These are phyloP conservation scores for Antheraea pernyi DNA, from an alignment of 1,140 invertebrate species.

Conservation along the genomic window DNA sequence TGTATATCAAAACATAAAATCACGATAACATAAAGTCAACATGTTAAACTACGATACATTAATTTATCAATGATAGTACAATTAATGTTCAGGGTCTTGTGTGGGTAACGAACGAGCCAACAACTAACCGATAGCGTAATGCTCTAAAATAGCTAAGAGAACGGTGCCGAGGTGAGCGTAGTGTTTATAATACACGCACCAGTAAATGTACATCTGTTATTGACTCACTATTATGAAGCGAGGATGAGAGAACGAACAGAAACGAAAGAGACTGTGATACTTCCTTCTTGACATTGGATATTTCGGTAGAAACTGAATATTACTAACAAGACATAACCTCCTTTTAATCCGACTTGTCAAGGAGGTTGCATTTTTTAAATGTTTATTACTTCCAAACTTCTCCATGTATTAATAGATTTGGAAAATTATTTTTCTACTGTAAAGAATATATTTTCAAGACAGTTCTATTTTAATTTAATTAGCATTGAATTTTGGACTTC, in stretches of 20 bases:
- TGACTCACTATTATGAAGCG: background rate
- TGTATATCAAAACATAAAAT: background rate
- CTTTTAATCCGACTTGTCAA: too few species aligned
- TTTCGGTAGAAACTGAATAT: too few species aligned
- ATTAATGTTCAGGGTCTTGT: conserved; percentile 7
- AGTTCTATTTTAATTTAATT: too few species aligned
- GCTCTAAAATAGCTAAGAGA: background rate
- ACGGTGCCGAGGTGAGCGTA: conserved; percentile 4
- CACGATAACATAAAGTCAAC: background rate
- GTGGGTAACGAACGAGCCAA: conserved; percentile 3
- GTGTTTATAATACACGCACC: background rate
- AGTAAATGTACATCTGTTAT: background rate
- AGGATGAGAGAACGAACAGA: background rate
- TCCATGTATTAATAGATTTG: too few species aligned
- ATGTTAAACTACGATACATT: background rate
- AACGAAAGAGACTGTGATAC: background rate
- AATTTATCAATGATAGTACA: conserved; percentile 2
- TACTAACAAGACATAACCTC: too few species aligned
- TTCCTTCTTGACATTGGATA: background rate
- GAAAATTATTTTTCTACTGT: too few species aligned
- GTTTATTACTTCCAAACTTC: too few species aligned
- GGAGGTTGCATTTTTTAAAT: too few species aligned
- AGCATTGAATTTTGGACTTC: too few species aligned
- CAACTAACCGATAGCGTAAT: conserved; percentile 7
- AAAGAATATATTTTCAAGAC: too few species aligned